phyloP scores from a whole-genome alignment of 2,888 invertebrate genomes.

The Desoria tigrina region DNA sequence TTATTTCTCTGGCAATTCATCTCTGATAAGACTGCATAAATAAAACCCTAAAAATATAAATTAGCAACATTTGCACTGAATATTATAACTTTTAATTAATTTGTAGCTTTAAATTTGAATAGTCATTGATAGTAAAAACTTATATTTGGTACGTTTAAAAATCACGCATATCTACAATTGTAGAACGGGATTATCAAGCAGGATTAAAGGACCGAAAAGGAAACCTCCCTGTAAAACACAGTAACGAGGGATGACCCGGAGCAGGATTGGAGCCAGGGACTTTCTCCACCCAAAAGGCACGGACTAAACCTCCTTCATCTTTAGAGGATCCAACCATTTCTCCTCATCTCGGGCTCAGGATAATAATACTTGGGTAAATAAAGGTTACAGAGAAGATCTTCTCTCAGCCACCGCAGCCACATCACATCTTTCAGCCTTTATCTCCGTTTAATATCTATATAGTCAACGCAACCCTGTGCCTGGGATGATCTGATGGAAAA shows the following conservation, averaged over 20 bases:
- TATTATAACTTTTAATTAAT: too few species aligned
- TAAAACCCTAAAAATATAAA: too few species aligned
- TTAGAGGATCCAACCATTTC: conserved; percentile 23
- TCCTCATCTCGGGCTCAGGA: background rate
- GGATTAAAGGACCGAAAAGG: too few species aligned
- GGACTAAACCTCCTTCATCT: conserved; percentile 22
- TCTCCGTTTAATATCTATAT: conserved; percentile 3
- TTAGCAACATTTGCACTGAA: too few species aligned
- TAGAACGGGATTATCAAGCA: too few species aligned
- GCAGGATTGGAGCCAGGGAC: conserved; percentile 4
- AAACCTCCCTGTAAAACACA: conserved; percentile 6
- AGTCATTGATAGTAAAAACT: too few species aligned
- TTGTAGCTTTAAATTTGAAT: too few species aligned
- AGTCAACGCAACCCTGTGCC: background rate
- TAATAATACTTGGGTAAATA: background rate
- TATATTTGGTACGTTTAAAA: too few species aligned
- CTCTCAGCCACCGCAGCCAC: conserved; percentile 1
- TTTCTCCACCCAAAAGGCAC: conserved; percentile 32
- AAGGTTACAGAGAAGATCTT: conserved; percentile 7
- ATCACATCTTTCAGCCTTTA: background rate
- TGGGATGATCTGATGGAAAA: background rate
- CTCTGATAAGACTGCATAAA: too few species aligned
- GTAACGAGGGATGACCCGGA: conserved; percentile 14
- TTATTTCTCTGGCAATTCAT: too few species aligned
- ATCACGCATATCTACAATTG: too few species aligned